Base-by-base conservation (phyloP, 2,113 vertebrate genomes). In the Rhizomys pruinosus region DNA sequence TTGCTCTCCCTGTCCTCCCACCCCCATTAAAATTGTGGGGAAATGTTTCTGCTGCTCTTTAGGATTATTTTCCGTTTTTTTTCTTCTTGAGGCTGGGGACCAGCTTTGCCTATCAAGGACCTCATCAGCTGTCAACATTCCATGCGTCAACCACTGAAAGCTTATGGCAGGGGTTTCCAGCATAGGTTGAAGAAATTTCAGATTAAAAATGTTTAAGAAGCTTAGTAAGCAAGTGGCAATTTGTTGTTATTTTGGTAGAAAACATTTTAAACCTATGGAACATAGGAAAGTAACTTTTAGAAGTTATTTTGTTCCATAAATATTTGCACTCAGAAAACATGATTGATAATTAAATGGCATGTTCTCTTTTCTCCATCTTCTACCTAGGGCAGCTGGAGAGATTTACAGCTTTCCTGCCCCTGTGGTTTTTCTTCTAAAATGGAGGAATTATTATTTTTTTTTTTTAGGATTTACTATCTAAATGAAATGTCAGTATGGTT, bases 11-110 rank as follows among this genome's bases (percentile, higher is more conserved):
- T 19, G 16, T 5, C 10, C 34, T 8, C 9, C 25, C 2, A 11
- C 16, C 3, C 19, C 23, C 2, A 17, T 29, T 37, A 34, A 79
- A 71, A 87, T 68, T 22, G 34, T 81, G 10, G 52, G 47, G 25
- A 82, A 89, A 55, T 39, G 47, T 85, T 96, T 90, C 57, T 94
- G 23, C 72, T 77, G 61, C 81, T 71, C 37, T 94, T 59, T 17
- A 32, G 76, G 81, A 55, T 71, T 7, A 64, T 32, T 82, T 87
- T 94, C 77, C 87, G 27, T 44, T 87, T 29, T 87, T 74, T 92
- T 85, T 52, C 84, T 72, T 34, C 17, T 8, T 10, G 29, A 86
- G 42, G 2, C 39, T 90, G 25, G 52, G 20, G 7, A 86, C 82
- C 69, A 92, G 19, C 37, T 85, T 42, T 20, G 85, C 74, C 19